Percentiles rank a stretch among this genome's conserved stretches.
These are phyloP conservation scores for Scomberomorus guttatus DNA, from an alignment of 2,797 vertebrate genomes.

Conservation along the genomic window DNA sequence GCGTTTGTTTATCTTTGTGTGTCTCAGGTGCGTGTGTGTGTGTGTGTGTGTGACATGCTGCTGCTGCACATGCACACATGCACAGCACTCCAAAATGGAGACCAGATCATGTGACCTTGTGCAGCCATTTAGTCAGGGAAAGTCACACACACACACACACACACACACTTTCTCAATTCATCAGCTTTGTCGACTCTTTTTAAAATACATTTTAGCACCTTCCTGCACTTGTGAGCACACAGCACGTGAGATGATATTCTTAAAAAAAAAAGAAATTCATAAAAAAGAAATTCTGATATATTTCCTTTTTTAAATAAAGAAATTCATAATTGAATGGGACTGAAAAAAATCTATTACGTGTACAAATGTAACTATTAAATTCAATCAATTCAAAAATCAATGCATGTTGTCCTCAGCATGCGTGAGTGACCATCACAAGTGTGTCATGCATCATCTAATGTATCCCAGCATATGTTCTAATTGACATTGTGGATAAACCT, in stretches of 20 bases:
- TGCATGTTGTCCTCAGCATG: not conserved
- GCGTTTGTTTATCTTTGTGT: slow-evolving; percentile 17
- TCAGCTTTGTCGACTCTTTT: not conserved
- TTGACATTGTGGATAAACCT: slow-evolving; percentile 68
- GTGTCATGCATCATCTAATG: slow-evolving; percentile 35
- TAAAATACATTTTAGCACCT: not conserved
- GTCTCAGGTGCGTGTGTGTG: slow-evolving; percentile 20
- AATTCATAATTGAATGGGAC: not conserved
- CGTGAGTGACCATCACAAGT: not conserved
- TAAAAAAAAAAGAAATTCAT: not conserved
- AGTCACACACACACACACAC: slow-evolving; percentile 3
- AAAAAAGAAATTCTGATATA: not conserved
- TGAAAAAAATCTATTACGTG: not conserved
- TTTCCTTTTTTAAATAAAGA: not conserved
- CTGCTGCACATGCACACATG: slow-evolving; percentile 34
- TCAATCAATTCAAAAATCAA: not conserved
- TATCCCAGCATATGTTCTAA: slow-evolving; percentile 63
- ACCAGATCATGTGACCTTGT: slow-evolving; percentile 69
- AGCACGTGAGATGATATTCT: not conserved
- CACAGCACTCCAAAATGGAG: slow-evolving; percentile 73
- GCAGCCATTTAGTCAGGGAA: slow-evolving; percentile 56
- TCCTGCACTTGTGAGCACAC: slow-evolving; percentile 7
- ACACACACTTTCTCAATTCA: not conserved
- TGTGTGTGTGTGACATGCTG: slow-evolving; percentile 1
- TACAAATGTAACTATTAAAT: not conserved